Evolutionary conservation across 1,140 invertebrate genomes (phyloP), one percentile per base, ranked within the genome.

Genomic region (Agrypnia vestita): DNA sequence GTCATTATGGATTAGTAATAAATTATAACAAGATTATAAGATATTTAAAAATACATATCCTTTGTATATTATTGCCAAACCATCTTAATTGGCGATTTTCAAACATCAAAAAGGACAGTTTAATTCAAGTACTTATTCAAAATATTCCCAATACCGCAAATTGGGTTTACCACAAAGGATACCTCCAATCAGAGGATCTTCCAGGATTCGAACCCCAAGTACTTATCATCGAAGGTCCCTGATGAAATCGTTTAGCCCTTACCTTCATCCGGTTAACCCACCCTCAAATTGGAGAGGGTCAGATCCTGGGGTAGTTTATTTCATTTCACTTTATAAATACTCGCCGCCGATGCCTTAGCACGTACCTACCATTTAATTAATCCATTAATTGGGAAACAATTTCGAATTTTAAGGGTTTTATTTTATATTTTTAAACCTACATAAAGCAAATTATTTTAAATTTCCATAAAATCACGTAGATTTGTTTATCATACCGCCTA

Each of bases 121-220:
- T 12, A 61, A 25, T 25, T 62, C 25, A 21, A 21, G 59, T 35
- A 35, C 25, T 35, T 35, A 35, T 35, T 35, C 25, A 13, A 35
- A 62, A 62, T 62, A 62, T 21, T 62, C 25, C 59, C 59, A 62
- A 62, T 62, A 62, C 59, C 59, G 13, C 59, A 62, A 62, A 62
- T 62, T 62, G 59, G 59, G 67, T 71, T 71, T 0, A 11, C 67
- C 67, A 71, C 67, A 47, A 49, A 47, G 44, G 15, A 71, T 35
- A 35, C 44, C 35, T 71, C 43, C 44, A 71, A 62, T 62, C 59
- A 62, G 59, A 21, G 56, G 56, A 25, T 25, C 56, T 61, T 35
- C 25, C 59, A 21, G 59, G 59, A 62, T 25, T 62, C 17, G 25
- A 62, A 35, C 17, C 59, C 59, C 25, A 19, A 12, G 25, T 25